phyloP scores from a whole-genome alignment of 1,140 invertebrate genomes.

The Drosophila persimilis region DNA sequence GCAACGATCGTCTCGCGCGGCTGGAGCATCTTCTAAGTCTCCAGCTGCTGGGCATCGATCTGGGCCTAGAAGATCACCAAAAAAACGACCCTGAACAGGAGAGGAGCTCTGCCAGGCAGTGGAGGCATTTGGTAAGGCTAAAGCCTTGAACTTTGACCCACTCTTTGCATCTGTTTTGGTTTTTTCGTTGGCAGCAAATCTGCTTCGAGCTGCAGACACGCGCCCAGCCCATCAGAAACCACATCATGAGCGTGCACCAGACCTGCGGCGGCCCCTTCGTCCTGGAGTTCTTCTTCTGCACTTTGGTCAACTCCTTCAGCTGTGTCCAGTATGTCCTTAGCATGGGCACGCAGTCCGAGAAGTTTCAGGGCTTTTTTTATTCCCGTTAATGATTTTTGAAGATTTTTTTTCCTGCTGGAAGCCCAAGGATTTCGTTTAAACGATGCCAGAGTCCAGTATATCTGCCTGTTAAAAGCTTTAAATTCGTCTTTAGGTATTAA shows the following conservation, averaged over 20 bases:
- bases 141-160: background rate
- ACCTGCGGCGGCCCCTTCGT: constrained; percentile 22
- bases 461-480: too few species aligned
- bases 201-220: constrained; percentile 12
- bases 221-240: constrained; percentile 14
- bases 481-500: too few species aligned
- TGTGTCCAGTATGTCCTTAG: constrained; percentile 10
- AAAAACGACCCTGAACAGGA: background rate
- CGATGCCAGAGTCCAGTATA: too few species aligned
- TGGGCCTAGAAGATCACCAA: background rate
- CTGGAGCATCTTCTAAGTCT: background rate
- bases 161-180: too few species aligned
- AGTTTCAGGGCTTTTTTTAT: too few species aligned
- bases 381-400: too few species aligned
- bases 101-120: background rate
- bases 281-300: constrained; percentile 20
- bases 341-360: too few species aligned
- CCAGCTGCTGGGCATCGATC: constrained; percentile 12
- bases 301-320: constrained; percentile 5
- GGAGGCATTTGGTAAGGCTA: constrained; percentile 2
- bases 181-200: background rate
- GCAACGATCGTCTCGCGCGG: constrained; percentile 10
- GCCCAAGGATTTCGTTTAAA: too few species aligned
- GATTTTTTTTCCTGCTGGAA: too few species aligned
- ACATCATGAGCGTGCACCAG: constrained; percentile 20